phyloP scores from a whole-genome alignment of 2,113 vertebrate species.

The Ochotona curzoniae region DNA sequence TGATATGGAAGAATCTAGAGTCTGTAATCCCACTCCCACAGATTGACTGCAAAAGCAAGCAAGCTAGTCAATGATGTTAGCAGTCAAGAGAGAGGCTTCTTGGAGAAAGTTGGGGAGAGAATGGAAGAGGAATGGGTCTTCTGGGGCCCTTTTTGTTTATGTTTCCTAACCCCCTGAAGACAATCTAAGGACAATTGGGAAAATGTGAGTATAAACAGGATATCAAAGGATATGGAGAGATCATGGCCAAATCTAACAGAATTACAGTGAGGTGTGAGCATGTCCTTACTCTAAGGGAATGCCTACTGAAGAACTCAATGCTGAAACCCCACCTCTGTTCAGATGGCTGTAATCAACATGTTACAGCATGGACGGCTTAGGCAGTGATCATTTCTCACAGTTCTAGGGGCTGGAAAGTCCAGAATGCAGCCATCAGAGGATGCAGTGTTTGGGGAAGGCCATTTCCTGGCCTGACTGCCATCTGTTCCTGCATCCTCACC shows the following conservation, averaged over 20 bases:
- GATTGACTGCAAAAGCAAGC: neutral
- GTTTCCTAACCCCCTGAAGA: neutral
- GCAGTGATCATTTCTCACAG: no score
- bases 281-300: neutral
- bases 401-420: neutral
- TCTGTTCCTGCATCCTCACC: neutral
- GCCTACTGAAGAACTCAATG: neutral
- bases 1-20: neutral
- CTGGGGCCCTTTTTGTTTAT: no score
- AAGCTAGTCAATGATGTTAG: neutral
- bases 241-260: neutral
- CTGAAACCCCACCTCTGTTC: neutral
- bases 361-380: no score
- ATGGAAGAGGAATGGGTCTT: neutral
- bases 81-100: neutral
- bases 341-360: no score
- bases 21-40: neutral
- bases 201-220: neutral
- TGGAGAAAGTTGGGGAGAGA: neutral
- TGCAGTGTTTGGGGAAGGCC: neutral
- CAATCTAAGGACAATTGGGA: neutral
- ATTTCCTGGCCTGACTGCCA: neutral
- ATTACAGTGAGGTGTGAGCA: neutral
- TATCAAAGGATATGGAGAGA: neutral
- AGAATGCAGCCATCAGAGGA: neutral